Evolutionary conservation across 1,140 invertebrate species (phyloP).

Genomic region (Cydia strobilella): DNA sequence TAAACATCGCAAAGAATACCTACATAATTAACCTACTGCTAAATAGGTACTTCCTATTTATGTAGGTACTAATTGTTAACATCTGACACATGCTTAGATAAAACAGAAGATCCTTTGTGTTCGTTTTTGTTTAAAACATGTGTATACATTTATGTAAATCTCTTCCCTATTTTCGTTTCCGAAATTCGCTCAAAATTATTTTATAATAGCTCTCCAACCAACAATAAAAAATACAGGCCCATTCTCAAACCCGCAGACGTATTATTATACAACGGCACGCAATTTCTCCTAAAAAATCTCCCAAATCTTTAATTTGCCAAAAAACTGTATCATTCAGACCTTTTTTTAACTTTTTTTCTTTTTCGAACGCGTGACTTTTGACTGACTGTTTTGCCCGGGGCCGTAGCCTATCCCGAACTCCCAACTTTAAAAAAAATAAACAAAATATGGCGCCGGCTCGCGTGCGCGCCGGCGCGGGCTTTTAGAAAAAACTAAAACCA

Average conservation of each 20-base stretch:
- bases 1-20: too few species aligned
- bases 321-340: conserved; percentile 31
- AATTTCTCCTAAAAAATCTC: conserved; percentile 30
- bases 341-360: conserved; percentile 18
- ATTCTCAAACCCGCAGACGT: conserved; percentile 31
- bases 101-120: not conserved
- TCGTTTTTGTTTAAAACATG: not conserved
- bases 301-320: conserved; percentile 32
- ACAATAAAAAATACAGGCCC: conserved; percentile 21
- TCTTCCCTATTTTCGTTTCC: not conserved
- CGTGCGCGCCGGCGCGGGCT: conserved; percentile 25
- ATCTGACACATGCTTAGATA: not conserved
- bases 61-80: too few species aligned
- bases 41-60: too few species aligned
- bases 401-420: conserved; percentile 28
- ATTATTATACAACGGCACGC: conserved; percentile 28
- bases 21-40: too few species aligned
- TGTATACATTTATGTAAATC: conserved; percentile 10
- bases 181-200: conserved; percentile 20
- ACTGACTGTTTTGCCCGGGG: conserved; percentile 27
- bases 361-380: conserved; percentile 30
- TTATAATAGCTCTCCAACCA: conserved; percentile 8
- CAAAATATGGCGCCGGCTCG: conserved; percentile 23
- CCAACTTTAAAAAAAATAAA: conserved; percentile 27
- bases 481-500: conserved; percentile 29